Evolutionary conservation across 2,113 vertebrate genomes (phyloP).

Genomic region (Speoplatyrhinus poulsoni): DNA sequence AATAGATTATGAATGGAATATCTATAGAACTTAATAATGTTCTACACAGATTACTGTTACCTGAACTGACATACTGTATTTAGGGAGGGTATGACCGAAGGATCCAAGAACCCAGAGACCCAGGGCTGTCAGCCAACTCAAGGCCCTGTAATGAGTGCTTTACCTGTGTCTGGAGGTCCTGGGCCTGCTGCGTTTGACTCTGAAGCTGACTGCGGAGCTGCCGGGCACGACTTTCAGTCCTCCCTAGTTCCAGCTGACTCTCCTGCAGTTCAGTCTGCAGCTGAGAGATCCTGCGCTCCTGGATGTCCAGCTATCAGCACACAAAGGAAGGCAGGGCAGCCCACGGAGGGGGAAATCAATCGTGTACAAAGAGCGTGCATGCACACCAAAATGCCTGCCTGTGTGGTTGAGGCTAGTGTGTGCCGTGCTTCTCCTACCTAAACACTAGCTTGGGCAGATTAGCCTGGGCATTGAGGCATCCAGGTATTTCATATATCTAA

Average conservation of each 20-base stretch:
- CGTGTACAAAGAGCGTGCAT: conserved; percentile 69
- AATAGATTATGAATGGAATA: too few species aligned
- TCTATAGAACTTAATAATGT: too few species aligned
- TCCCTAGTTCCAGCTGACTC: conserved; percentile 79
- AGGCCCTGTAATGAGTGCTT: conserved; percentile 47
- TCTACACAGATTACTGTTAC: conserved; percentile 10
- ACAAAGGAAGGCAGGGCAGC: conserved; percentile 75
- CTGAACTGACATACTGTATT: conserved; percentile 22
- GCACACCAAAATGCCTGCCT: conserved; percentile 48
- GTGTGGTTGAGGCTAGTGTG: conserved; percentile 45
- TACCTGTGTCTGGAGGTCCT: conserved; percentile 78
- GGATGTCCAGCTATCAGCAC: conserved; percentile 91
- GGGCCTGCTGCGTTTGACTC: conserved; percentile 59
- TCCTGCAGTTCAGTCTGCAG: conserved; percentile 82
- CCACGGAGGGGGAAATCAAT: conserved; percentile 93
- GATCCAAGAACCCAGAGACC: conserved; percentile 15
- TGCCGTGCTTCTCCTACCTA: conserved; percentile 18
- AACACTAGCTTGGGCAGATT: conserved; percentile 5
- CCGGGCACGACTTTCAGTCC: conserved; percentile 70
- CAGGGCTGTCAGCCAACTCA: conserved; percentile 19
- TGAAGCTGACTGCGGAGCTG: conserved; percentile 67
- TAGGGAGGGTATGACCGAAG: neutral
- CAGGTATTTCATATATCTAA: neutral
- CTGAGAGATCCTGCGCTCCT: conserved; percentile 88
- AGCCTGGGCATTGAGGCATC: conserved; percentile 23